A percentile compares a stretch with the other conserved stretches of the same genome.
These are phyloP conservation scores for Campoletis raptor DNA, from an alignment of 2,888 invertebrate genomes.

Conservation along the genomic window DNA sequence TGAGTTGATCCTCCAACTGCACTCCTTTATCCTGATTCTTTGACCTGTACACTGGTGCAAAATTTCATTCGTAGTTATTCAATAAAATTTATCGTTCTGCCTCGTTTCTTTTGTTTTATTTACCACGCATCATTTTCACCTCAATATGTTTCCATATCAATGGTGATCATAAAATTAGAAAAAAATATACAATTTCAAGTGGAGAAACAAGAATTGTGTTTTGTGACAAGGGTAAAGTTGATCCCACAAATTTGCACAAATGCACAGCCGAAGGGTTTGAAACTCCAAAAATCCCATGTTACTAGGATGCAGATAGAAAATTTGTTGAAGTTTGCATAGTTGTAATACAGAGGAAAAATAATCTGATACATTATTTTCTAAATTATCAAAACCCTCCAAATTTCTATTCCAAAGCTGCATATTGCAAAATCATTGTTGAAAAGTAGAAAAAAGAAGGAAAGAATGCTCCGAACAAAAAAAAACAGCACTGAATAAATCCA, in stretches of 20 bases:
- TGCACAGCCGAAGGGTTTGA: no score
- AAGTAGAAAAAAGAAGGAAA: no score
- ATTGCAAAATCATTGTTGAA: no score
- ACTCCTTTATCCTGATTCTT: background rate
- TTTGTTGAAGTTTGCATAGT: no score
- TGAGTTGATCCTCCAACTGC: conserved; percentile 57
- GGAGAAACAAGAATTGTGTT: no score
- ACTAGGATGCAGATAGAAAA: background rate
- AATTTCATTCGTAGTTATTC: background rate
- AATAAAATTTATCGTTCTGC: no score
- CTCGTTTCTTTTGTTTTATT: background rate
- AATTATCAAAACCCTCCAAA: no score
- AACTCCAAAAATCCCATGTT: background rate
- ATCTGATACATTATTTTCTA: no score
- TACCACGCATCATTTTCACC: background rate
- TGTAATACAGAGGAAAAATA: no score
- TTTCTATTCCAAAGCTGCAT: no score
- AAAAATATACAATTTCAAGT: background rate
- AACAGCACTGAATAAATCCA: background rate
- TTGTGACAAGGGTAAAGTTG: no score
- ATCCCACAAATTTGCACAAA: no score
- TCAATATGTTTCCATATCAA: background rate
- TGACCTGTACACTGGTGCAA: background rate
- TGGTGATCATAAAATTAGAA: background rate
- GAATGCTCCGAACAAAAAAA: background rate